Evolutionary conservation across 2,113 vertebrate genomes (phyloP), one percentile per base, ranked within the genome.

Genomic region (Excalfactoria chinensis): DNA sequence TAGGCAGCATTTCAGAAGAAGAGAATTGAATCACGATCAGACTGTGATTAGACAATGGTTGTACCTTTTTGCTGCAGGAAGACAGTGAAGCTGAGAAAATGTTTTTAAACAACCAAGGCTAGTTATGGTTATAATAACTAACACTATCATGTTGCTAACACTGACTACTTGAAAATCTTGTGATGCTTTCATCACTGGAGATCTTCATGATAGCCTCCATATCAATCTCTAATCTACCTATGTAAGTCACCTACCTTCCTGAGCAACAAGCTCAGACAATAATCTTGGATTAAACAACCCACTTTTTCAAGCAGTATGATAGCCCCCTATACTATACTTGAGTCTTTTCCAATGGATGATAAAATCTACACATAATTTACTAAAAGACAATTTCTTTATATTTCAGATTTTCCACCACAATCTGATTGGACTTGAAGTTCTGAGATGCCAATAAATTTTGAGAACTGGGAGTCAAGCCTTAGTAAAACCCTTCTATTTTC

Each of bases 281-380:
- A 44, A 37, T 19, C 58, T 48, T 53, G 70, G 30, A 48, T n/a
- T 51, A 70, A 70, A 4, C 26, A 1, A 20, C 7, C 51, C 13
- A 48, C 0, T 2, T 64, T 68, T 37, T 62, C 44, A 49, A 20
- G 12, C 34, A 49, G 13, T n/a, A 13, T 0, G 1, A 23, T n/a
- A 79, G 30, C 4, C 25, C 25, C 83, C 62, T 5, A 35, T 41
- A 44, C 49, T 44, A 15, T 12, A 28, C 10, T 34, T 32, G 30
- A 81, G 18, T 7, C 11, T 53, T 41, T 66, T 81, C 21, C 13
- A 79, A 79, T 7, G 43, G 19, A 34, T 20, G 35, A 8, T 23
- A 25, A 62, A 73, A 89, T 6, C 32, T 6, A 20, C 1, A 44
- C 3, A 28, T 8, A 37, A 34, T 20, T 68, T 35, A 41, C 37